Percentiles rank a stretch among this genome's conserved stretches.
Conservation (phyloP, 2,797 vertebrate species). For the Anomalospiza imberbis region DNA sequence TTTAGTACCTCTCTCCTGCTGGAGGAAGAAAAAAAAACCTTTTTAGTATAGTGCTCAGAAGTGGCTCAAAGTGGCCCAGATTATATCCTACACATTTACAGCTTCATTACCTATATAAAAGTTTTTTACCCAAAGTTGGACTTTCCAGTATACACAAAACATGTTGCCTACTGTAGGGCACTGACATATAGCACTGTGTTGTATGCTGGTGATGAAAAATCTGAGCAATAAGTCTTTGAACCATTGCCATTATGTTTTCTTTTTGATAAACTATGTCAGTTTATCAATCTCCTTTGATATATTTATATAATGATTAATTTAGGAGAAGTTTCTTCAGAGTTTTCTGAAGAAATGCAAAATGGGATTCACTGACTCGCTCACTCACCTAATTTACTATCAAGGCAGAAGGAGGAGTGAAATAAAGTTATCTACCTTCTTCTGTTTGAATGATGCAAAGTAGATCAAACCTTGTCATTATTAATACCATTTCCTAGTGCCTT, state of each 20-base stretch:
- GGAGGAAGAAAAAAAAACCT: rapidly evolving
- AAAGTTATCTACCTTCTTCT: not conserved
- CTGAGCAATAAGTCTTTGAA: not conserved
- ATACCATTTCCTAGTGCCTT: not conserved
- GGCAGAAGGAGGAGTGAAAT: rapidly evolving
- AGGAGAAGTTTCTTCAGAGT: not conserved
- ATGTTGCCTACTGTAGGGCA: not conserved
- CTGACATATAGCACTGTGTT: not conserved
- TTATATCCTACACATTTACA: not conserved
- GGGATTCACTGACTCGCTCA: not conserved
- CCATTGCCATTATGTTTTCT: not conserved
- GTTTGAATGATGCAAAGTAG: not conserved
- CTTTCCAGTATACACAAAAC: not conserved
- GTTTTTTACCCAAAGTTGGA: not conserved
- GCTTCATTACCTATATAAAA: not conserved
- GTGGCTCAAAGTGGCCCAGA: not conserved
- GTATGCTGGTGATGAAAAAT: not conserved
- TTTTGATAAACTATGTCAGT: not conserved
- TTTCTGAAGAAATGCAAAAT: not conserved
- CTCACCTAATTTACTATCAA: not conserved
- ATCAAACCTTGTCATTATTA: not conserved
- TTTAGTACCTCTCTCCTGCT: not conserved
- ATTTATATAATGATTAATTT: not conserved
- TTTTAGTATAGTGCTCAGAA: not conserved
- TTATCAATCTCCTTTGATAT: not conserved